Evolutionary conservation across 2,113 vertebrate species (phyloP), one percentile per base, ranked within the genome.

Genomic region (Ammodytes marinus): DNA sequence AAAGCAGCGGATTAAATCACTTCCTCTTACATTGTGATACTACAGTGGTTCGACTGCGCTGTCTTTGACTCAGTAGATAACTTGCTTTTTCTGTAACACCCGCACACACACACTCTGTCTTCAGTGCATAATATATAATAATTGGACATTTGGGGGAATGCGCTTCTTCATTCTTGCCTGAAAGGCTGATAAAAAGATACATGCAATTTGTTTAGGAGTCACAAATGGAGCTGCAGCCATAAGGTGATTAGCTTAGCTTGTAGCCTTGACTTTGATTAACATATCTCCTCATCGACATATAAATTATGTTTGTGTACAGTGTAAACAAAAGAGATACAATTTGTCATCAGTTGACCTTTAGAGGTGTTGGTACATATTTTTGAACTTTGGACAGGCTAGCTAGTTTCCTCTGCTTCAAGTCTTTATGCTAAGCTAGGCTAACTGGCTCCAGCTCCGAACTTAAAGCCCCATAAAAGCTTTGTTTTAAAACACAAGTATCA

Each of bases 1-100:
- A 94, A 83, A 75, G 65, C 75, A 63, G 66, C 7, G 42, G 82
- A 90, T 91, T 75, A 78, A 82, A 85, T 90, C 90, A 93, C 82
- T 92, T 91, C 93, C 93, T 89, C 80, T 76, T 80, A 69, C 83
- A 90, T 87, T 92, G 89, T 92, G 82, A 87, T 79, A 59, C 65
- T 6, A 11, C 70, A 52, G 89, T 74, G 79, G 71, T 63, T 5
- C 1, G 63, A 78, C 81, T 69, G 27, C 37, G 59, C 55, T 47
- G 52, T 40, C 61, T 64, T 57, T 46, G 55, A 19, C 59, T 71
- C 43, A 17, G 37, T 2, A 79, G 69, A 79, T 46, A 64, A 63
- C 50, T 11, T 19, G 6, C 40, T 50, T 15, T 65, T 72, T 69
- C 73, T 78, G 58, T 43, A 12, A 61, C 75, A 78, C 50, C 5